phyloP scores from a whole-genome alignment of 2,888 invertebrate genomes.

The Dynastes hyllus region DNA sequence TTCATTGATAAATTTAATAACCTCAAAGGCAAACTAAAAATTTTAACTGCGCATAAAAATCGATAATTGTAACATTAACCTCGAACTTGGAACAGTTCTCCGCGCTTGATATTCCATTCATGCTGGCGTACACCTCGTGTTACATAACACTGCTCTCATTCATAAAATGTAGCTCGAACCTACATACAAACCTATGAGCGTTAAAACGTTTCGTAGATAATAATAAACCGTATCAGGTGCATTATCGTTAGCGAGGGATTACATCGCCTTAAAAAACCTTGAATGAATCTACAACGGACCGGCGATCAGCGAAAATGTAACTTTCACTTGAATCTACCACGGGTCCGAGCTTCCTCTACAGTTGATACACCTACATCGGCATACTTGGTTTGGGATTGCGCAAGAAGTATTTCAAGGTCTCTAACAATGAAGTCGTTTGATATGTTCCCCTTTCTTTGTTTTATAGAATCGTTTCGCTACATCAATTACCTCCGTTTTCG shows the following conservation, averaged over 20 bases:
- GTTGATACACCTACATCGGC: not conserved
- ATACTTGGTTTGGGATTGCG: conserved; percentile 18
- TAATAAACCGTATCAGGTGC: conserved; percentile 9
- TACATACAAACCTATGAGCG: not conserved
- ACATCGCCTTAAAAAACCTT: not conserved
- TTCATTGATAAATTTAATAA: not conserved
- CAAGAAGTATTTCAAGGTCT: conserved; percentile 49
- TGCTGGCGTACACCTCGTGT: not conserved
- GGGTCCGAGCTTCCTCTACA: conserved; percentile 10
- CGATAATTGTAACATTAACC: conserved; percentile 20
- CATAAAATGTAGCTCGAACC: conserved; percentile 15
- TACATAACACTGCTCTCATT: conserved; percentile 19
- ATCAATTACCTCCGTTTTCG: not conserved
- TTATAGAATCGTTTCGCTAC: conserved; percentile 29
- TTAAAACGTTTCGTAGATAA: not conserved
- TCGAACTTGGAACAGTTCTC: conserved; percentile 2
- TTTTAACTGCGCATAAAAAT: not conserved
- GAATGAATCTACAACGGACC: conserved; percentile 5
- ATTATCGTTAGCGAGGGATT: not conserved
- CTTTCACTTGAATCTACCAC: conserved; percentile 26
- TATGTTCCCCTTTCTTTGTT: conserved; percentile 47
- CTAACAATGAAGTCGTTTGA: conserved; percentile 45
- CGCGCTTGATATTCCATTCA: conserved; percentile 3
- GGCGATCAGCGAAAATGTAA: not conserved
- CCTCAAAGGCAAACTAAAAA: not conserved